phyloP scores from a whole-genome alignment of 1,140 invertebrate species.

The Meloidogyne chitwoodi region DNA sequence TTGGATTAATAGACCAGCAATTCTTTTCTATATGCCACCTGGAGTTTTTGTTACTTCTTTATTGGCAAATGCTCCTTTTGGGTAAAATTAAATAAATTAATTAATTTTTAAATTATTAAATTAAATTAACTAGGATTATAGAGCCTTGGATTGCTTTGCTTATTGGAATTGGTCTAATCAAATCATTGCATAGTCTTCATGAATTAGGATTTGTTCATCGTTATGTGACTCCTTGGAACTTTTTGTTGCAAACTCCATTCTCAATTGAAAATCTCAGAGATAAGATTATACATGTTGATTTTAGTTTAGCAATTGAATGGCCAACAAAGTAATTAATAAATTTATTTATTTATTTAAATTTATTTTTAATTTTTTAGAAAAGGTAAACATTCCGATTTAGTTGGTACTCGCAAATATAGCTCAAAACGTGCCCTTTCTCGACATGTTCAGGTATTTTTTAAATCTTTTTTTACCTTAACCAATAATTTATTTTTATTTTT shows the following conservation, averaged over 20 bases:
- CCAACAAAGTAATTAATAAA: no score
- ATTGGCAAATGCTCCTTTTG: not conserved
- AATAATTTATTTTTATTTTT: not conserved
- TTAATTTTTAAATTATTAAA: no score
- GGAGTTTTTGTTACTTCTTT: slow-evolving; percentile 3
- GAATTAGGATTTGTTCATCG: slow-evolving; percentile 18
- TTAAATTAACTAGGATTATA: not conserved
- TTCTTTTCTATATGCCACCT: not conserved
- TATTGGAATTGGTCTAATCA: slow-evolving; percentile 16
- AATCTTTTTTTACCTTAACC: not conserved
- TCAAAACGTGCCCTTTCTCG: slow-evolving; percentile 10
- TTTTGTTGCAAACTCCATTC: slow-evolving; percentile 16
- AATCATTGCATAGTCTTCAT: slow-evolving; percentile 12
- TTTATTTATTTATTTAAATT: not conserved
- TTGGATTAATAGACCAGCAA: slow-evolving; percentile 1
- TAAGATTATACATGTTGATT: slow-evolving; percentile 2
- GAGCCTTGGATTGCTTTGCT: slow-evolving; percentile 1
- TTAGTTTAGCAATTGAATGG: slow-evolving; percentile 5
- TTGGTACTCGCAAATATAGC: slow-evolving; percentile 15
- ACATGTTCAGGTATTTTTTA: not conserved
- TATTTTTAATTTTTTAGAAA: not conserved
- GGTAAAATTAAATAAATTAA: not conserved
- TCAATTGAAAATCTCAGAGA: slow-evolving; percentile 6
- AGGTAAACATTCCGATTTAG: not conserved
- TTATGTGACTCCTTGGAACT: slow-evolving; percentile 22